A percentile compares a stretch with the other conserved stretches of the same genome.
These are phyloP conservation scores for Osmerus mordax DNA, from an alignment of 2,113 vertebrate genomes.

Conservation along the genomic window DNA sequence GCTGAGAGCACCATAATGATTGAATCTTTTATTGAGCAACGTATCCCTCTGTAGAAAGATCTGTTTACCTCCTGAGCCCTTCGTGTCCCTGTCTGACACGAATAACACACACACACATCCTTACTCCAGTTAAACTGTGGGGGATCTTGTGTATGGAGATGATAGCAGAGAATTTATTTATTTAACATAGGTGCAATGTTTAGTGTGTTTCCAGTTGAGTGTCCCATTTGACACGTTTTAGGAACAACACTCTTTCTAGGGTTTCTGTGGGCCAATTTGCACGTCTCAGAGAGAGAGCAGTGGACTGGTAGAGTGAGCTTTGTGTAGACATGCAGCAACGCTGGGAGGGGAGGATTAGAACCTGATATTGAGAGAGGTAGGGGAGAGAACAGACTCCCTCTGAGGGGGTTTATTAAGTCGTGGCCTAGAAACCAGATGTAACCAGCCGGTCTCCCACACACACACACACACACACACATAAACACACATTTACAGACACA, in stretches of 20 bases:
- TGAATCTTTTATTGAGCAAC: conserved; percentile 31
- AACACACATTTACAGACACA: conserved; percentile 33
- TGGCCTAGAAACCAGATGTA: conserved; percentile 66
- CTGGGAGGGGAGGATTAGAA: conserved; percentile 58
- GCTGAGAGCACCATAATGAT: conserved; percentile 42
- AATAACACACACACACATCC: neutral
- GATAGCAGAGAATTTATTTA: neutral
- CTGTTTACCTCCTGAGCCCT: conserved; percentile 26
- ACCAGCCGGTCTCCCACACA: conserved; percentile 50
- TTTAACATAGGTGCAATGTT: neutral
- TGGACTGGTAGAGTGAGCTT: neutral
- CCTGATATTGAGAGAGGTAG: conserved; percentile 52
- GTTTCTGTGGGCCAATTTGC: too few relatives aligned
- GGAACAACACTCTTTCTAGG: too few relatives aligned
- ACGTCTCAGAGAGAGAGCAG: neutral
- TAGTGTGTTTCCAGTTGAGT: neutral
- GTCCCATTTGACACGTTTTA: too few relatives aligned
- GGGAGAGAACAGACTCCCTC: conserved; percentile 48
- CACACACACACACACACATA: conserved; percentile 36
- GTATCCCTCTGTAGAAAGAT: conserved; percentile 30
- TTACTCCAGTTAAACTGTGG: conserved; percentile 7
- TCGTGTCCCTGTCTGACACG: conserved; percentile 21
- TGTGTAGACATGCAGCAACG: neutral
- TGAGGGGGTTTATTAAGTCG: conserved; percentile 8
- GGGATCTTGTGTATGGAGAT: neutral